Evolutionary conservation across 2,113 vertebrate species (phyloP), one percentile per base, ranked within the genome.

Genomic region (Tachuris rubrigastra): DNA sequence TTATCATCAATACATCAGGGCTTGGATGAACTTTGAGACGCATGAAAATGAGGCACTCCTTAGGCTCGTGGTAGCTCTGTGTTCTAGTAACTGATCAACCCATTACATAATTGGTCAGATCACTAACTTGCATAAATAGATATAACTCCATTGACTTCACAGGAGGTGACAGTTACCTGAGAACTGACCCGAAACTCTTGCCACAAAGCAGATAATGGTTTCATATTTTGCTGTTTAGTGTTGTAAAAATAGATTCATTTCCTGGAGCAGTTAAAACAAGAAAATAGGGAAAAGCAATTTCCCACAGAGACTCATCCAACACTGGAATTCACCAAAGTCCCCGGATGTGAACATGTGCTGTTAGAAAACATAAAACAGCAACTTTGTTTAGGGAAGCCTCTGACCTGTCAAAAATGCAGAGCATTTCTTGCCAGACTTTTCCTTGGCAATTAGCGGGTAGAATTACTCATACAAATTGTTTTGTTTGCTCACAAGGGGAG

Each of bases 1-100:
- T 96, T 96, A 97, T 97, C 96, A 39, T 97, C 96, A 39, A 96
- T 93, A 53, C 90, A 96, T 97, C 93, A 94, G 95, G 95, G 96
- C 96, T 96, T 93, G 96, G 96, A 89, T 93, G 96, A 86, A 96
- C 93, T 96, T 94, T 97, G 97, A 95, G 80, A 94, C 9, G 2
- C 59, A 93, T 71, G 94, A 89, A 95, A 96, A 81, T 65, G 68
- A 35, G 92, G 72, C 94, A 96, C 94, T 96, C 97, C 95, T 95
- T 95, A 75, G 76, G 83, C 88, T 53, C 9, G 5, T 90, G 95
- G 81, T 63, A 69, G 87, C 71, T 83, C 49, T 50, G 4, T 94
- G 71, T 79, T 92, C 94, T 89, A 59, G 91, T 96, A 91, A 94
- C 93, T 95, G 68, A 97, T 97, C 93, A 96, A 94, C 90, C 80